A percentile compares a stretch with the other conserved stretches of the same genome.
Conservation (phyloP, 2,888 invertebrate species). For the Malthinus flaveolus region DNA sequence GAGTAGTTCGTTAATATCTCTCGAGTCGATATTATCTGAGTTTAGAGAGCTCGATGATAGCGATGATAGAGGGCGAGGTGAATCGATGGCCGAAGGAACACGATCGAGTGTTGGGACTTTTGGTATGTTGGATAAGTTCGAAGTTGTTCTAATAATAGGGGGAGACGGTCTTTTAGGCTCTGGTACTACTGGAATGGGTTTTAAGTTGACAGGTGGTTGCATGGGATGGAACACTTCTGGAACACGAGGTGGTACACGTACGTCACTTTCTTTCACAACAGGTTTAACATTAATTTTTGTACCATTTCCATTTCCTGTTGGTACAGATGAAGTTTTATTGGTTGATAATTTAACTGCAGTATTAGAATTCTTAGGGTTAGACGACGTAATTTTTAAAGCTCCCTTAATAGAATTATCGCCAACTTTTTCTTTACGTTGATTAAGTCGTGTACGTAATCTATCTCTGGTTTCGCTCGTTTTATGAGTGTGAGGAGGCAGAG, state of each 20-base stretch:
- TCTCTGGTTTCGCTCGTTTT: slow-evolving; percentile 50
- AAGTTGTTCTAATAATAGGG: slow-evolving; percentile 5
- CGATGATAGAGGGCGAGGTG: slow-evolving; percentile 16
- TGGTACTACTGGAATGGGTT: slow-evolving; percentile 20
- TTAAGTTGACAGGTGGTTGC: slow-evolving; percentile 28
- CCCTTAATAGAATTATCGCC: slow-evolving; percentile 7
- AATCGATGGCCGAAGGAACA: neutral
- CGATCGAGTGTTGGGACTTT: slow-evolving; percentile 4
- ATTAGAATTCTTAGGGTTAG: slow-evolving; percentile 6
- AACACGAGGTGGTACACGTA: slow-evolving; percentile 16
- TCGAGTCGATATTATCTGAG: slow-evolving; percentile 27
- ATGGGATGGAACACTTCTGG: slow-evolving; percentile 20
- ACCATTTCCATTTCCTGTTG: neutral
- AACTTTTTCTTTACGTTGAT: slow-evolving; percentile 43
- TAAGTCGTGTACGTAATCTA: slow-evolving; percentile 47
- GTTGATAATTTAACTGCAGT: neutral
- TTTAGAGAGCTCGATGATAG: slow-evolving; percentile 24
- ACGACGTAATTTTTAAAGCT: neutral
- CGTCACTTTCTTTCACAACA: slow-evolving; percentile 8
- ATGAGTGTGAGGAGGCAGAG: slow-evolving; percentile 38
- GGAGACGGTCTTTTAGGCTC: slow-evolving; percentile 17
- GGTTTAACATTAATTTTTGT: slow-evolving; percentile 5
- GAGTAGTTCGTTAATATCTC: slow-evolving; percentile 49
- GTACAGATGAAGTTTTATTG: neutral
- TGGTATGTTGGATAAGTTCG: slow-evolving; percentile 10